A percentile compares a stretch with the other conserved stretches of the same genome.
Evolutionary conservation across 2,113 vertebrate genomes (phyloP).

Genomic region (Toxostoma redivivum): DNA sequence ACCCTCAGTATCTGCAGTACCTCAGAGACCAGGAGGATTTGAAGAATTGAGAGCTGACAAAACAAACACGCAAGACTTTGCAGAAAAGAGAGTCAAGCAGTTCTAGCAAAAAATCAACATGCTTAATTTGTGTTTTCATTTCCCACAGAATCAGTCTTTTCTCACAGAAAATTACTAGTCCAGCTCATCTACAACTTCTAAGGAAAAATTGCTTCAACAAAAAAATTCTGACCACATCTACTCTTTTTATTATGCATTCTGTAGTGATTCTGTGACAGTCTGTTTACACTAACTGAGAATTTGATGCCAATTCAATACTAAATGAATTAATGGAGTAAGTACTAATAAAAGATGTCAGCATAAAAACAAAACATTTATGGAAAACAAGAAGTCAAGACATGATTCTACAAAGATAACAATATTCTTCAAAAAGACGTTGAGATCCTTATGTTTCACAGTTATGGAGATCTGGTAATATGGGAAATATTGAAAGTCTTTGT

Average conservation of each 20-base stretch:
- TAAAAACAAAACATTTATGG: background rate
- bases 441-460: background rate
- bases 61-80: rapidly evolving
- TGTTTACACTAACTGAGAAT: background rate
- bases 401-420: background rate
- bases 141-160: background rate
- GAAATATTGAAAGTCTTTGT: background rate
- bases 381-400: background rate
- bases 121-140: background rate
- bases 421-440: background rate
- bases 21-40: background rate
- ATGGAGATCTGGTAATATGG: background rate
- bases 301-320: background rate
- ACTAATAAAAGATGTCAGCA: background rate
- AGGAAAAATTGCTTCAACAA: background rate
- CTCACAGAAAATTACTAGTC: background rate
- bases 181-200: background rate
- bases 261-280: background rate
- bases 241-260: background rate
- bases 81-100: background rate
- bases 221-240: background rate
- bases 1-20: background rate
- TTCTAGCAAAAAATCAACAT: background rate
- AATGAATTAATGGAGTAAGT: background rate
- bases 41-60: background rate